phyloP scores from a whole-genome alignment of 2,888 invertebrate genomes.

The Pammene aurita region DNA sequence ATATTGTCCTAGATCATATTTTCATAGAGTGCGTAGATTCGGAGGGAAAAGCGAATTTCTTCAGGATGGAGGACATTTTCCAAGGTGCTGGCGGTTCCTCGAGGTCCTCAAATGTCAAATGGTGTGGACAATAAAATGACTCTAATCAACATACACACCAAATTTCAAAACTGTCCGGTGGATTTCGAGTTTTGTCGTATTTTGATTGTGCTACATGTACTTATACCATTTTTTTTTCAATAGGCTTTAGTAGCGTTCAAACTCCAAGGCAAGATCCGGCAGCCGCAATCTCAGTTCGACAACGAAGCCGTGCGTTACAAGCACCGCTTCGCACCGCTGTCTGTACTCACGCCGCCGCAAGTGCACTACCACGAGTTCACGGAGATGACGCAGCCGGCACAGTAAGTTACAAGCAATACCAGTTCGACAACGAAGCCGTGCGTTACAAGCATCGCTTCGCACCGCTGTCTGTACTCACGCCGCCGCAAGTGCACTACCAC shows the following conservation, averaged over 20 bases:
- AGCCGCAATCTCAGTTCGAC: constrained; percentile 95
- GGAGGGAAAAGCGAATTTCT: no score
- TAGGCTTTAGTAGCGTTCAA: constrained; percentile 95
- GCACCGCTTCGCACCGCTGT: constrained; percentile 96
- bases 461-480: constrained; percentile 93
- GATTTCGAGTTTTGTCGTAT: no score
- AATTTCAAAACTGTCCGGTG: no score
- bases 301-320: constrained; percentile 97
- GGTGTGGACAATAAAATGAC: no score
- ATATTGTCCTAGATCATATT: no score
- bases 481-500: constrained; percentile 95
- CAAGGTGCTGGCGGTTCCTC: no score
- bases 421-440: constrained; percentile 90
- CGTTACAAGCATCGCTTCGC: constrained; percentile 97
- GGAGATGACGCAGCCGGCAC: constrained; percentile 89
- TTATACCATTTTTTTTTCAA: constrained; percentile 15
- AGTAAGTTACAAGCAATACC: constrained; percentile 85
- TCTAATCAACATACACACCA: no score
- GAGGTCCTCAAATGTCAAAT: no score
- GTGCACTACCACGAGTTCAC: constrained; percentile 95
- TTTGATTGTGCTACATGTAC: neutral
- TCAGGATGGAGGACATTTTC: no score
- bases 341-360: constrained; percentile 93
- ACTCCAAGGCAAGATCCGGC: constrained; percentile 92
- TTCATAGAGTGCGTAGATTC: no score